Evolutionary conservation across 2,797 vertebrate genomes (phyloP).

Genomic region (Chanos chanos): DNA sequence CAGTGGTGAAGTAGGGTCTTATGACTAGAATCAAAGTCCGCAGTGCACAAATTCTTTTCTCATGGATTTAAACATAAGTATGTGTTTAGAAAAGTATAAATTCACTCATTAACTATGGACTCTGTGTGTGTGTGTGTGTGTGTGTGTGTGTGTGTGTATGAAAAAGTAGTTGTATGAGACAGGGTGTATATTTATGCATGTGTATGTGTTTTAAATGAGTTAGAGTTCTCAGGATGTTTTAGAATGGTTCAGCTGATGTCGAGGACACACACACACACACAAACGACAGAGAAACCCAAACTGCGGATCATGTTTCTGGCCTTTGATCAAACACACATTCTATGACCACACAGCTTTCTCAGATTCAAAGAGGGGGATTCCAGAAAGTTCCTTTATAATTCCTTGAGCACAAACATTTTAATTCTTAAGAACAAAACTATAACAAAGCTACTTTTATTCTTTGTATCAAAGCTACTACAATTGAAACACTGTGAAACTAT

Average conservation of each 20-base stretch:
- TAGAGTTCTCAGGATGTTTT: conserved; percentile 5
- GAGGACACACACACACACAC: too few relatives aligned
- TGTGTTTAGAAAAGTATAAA: background rate
- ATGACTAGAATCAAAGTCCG: background rate
- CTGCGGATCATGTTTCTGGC: conserved; percentile 5
- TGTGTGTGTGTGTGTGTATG: background rate
- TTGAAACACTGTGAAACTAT: too few relatives aligned
- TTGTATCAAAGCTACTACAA: too few relatives aligned
- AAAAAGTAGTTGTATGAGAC: background rate
- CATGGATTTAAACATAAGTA: background rate
- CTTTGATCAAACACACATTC: conserved; percentile 16
- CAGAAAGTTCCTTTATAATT: conserved; percentile 10
- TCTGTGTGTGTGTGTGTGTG: background rate
- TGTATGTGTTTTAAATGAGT: background rate
- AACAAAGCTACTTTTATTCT: too few relatives aligned
- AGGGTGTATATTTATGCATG: background rate
- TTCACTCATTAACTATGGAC: background rate
- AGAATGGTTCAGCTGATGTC: background rate
- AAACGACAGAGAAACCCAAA: background rate
- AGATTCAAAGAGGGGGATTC: background rate
- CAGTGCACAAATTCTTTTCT: background rate
- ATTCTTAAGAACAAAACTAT: too few relatives aligned
- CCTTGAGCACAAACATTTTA: background rate
- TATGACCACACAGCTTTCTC: too few relatives aligned
- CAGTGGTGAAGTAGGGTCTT: background rate